Evolutionary conservation across 2,888 invertebrate species (phyloP), one percentile per base, ranked within the genome.

Genomic region (Branchellion lobata): DNA sequence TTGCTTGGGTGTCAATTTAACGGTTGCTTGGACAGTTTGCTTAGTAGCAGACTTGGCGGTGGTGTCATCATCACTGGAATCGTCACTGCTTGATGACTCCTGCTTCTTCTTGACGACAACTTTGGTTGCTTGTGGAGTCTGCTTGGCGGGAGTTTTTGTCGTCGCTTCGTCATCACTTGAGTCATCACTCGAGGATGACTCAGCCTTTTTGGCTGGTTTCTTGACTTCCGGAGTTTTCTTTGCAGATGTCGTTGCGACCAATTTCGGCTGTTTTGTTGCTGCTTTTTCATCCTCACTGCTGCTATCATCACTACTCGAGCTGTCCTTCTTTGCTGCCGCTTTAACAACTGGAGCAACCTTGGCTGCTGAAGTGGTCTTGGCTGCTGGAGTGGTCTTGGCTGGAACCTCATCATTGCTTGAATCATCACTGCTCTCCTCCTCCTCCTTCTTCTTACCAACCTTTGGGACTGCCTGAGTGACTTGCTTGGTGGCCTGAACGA

Each of bases 101-200:
- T 24, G 21, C 21, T 57, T 57, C 21, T 57, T 57, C 5, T 18
- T 57, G 21, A 5, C 3, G n/a, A n/a, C n/a, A 18, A n/a, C n/a
- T n/a, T 57, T 57, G 3, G 21, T 5, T 24, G 61, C 3, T 24
- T 18, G 24, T 57, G 21, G 21, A 5, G 61, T 57, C 21, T 8
- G 14, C 21, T 57, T 18, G n/a, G 24, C 11, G 5, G 61, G 61
- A 24, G 21, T 57, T 24, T 24, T 24, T 5, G 21, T 8, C 24
- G 8, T 18, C 14, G 21, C n/a, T 24, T 57, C 61, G 3, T 57
- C 61, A 5, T 57, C 61, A 24, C 61, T 57, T 3, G 61, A 57
- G n/a, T 57, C 69, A 69, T 69, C 69, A 69, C 69, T 69, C 3
- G n/a, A n/a, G 5, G 33, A 33, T 31, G 33, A 33, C 21, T 69